Base-by-base conservation (phyloP, 2,888 invertebrate species). In the Nezara viridula region DNA sequence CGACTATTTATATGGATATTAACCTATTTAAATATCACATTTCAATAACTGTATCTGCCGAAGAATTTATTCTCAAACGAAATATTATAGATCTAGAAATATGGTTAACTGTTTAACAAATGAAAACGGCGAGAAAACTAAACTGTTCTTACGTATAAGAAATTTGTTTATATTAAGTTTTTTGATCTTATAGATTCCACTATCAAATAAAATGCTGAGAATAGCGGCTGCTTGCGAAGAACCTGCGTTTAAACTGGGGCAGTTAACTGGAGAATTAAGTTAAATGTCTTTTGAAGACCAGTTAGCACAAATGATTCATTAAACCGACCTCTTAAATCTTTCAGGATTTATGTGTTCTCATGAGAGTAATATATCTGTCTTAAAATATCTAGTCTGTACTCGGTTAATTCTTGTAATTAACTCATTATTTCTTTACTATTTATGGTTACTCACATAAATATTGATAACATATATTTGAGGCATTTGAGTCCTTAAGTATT, bases 261-360 rank as follows among this genome's bases (percentile, higher is more conserved):
- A 37, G 66, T 73, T 73, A 73, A 73, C 16, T 73, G 27, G 14
- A 73, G 66, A 73, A 73, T 73, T 32, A 73, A 73, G 66, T 73
- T 73, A 73, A 73, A 73, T 73, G 66, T 73, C 66, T 73, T 73
- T 73, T 73, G 66, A 73, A 73, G 66, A 73, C 66, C 66, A 73
- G 66, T 73, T 37, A 37, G 66, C 66, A 73, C 66, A 73, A 73
- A 73, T 73, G 66, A 73, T 73, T 66, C 19, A 73, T 73, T 73
- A 37, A 73, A 73, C 32, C 7, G 27, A 9, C 66, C 66, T 73
- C 37, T 19, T 73, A 37, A 73, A 73, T 73, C 66, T 73, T 37
- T 73, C 21, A 73, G 60, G 66, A 73, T 37, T 73, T 37, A 73
- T 73, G 66, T 73, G 66, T 73, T 73, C 37, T 7, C 37, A 37